Base-by-base conservation (phyloP, 2,888 invertebrate genomes). In the Campopleginae sp. region DNA sequence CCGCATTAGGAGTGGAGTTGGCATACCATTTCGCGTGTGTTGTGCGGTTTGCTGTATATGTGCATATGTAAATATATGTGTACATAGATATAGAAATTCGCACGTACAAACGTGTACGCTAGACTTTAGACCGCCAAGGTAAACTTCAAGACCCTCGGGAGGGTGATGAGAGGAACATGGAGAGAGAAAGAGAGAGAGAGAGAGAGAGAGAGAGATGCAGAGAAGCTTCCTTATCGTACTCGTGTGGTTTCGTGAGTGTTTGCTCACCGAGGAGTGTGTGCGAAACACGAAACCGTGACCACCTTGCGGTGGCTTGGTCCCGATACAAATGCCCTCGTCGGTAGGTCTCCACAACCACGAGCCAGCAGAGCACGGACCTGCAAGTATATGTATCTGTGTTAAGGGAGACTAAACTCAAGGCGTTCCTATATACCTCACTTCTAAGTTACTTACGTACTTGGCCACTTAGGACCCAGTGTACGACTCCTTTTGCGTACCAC, bases 1-100 rank as follows among this genome's bases (percentile, higher is more conserved):
- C 92, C 92, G 92, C 91, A 93, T 93, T 93, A 93, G 91, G 80
- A 90, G 91, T 89, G 89, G 91, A 92, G 91, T 93, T 93, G 89
- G 83, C 83, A 80, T 78, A 83, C 91, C 89, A 88, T 87, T 86
- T 89, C 88, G 87, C 90, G 88, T 89, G 88, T 87, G 84, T 85
- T 80, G 71, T 75, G 76, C 51, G 70, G 77, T 75, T 63, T 71
- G 61, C 42, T 31, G 46, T 78, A 66, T 46, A 61, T 6, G 51
- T 46, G 48, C 54, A 61, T 46, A 51, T 27, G 72, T 88, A 74
- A 38, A 68, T 31, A 54, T 83, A 70, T 77, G 76, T 61, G 66
- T 74, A 58, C 58, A 58, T 12, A 27, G 27, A 23, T 23, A 27
- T 27, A 58, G 8, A 10, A 58, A n/a, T 58, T 6, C 14, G 12